Evolutionary conservation across 2,888 invertebrate genomes (phyloP).

Genomic region (Pristionchus japonicus): DNA sequence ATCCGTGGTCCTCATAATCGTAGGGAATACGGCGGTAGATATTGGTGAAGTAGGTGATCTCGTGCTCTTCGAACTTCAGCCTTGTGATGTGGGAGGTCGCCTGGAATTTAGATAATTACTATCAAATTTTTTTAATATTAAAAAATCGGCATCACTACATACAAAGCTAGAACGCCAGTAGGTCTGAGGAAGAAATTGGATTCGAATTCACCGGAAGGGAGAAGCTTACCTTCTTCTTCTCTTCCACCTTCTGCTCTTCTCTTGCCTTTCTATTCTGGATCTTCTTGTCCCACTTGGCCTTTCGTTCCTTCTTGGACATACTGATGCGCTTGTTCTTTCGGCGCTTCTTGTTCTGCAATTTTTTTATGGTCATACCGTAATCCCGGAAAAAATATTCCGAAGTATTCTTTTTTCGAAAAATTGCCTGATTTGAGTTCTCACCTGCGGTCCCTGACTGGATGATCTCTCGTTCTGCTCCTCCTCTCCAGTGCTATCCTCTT

Average conservation of each 20-base stretch:
- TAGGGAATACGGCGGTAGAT: background rate
- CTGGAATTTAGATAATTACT: background rate
- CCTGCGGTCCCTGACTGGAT: background rate
- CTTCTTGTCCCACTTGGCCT: constrained; percentile 19
- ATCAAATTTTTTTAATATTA: background rate
- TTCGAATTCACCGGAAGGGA: background rate
- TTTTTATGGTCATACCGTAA: no score
- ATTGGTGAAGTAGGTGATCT: constrained; percentile 6
- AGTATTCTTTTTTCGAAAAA: background rate
- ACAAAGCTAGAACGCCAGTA: background rate
- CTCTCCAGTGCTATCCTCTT: background rate
- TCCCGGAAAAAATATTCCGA: no score
- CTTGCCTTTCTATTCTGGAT: background rate
- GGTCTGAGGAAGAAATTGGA: background rate
- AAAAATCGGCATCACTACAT: background rate
- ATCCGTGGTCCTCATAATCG: constrained; percentile 21
- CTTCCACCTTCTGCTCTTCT: background rate
- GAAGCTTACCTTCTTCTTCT: background rate
- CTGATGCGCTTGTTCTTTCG: background rate
- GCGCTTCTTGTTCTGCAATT: background rate
- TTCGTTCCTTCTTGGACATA: constrained; percentile 31
- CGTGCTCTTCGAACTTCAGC: background rate
- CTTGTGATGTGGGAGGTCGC: background rate
- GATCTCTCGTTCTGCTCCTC: background rate
- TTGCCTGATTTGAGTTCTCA: background rate